Base-by-base conservation (phyloP, 2,113 vertebrate species). In the Eublepharis macularius region DNA sequence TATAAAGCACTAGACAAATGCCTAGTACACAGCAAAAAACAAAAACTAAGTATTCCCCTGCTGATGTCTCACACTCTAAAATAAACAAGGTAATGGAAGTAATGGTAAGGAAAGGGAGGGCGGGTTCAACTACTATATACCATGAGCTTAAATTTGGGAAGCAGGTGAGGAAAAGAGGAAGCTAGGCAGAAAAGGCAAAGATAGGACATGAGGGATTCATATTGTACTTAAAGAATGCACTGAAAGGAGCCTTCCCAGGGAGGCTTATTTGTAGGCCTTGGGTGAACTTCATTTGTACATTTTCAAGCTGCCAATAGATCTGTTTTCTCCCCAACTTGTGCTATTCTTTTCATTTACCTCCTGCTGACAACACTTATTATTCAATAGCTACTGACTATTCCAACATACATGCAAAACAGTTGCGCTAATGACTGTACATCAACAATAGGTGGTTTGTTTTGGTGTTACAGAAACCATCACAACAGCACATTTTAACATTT, bases 291-390 rank as follows among this genome's bases (percentile, higher is more conserved):
- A 72, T 85, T 85, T 60, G 69, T 80, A 74, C 49, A 41, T 86
- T 86, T 74, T 63, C 68, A 74, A 74, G 43, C 69, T 74, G 43
- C 74, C 84, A 49, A 78, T 65, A 74, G 47, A 65, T 39, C 77
- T 41, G 63, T 80, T 79, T 73, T 54, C 57, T 72, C 68, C 60
- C 68, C 76, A 86, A 86, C 76, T 73, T 85, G 32, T 36, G 66
- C 68, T 47, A 63, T 63, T 85, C 77, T 80, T 80, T 86, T 86
- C 84, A 86, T 86, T 74, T 86, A 86, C 77, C 84, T 80, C 84
- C 84, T 74, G 84, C 84, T 86, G 84, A 74, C 84, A 86, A 80
- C 54, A 32, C 77, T 85, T 68, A 85, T 79, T 79, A 85, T 72
- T 85, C 66, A 85, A 86, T 80, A 80, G 54, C 84, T 86, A 45